phyloP scores from a whole-genome alignment of 2,797 vertebrate species.

The Odontamblyopus lacepedii region DNA sequence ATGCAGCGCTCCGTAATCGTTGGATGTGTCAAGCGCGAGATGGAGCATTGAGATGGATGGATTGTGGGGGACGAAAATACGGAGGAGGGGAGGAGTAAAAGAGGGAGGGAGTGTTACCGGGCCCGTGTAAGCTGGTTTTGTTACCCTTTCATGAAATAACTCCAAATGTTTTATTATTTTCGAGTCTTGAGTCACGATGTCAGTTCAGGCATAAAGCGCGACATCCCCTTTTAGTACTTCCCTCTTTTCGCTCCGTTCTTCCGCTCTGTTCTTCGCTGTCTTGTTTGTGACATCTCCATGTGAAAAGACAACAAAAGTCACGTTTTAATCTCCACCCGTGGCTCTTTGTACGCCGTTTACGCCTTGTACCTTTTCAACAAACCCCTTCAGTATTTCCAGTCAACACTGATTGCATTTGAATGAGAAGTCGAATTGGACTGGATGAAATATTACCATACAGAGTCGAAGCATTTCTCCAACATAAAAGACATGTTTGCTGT shows the following conservation, averaged over 20 bases:
- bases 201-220: constrained; percentile 78
- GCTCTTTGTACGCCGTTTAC: constrained; percentile 74
- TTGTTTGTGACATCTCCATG: constrained; percentile 82
- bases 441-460: constrained; percentile 79
- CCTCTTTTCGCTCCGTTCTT: constrained; percentile 32
- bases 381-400: constrained; percentile 66
- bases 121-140: constrained; percentile 78
- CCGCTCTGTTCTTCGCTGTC: constrained; percentile 67
- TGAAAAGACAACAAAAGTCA: constrained; percentile 86
- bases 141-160: constrained; percentile 76
- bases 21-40: constrained; percentile 80
- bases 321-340: constrained; percentile 80
- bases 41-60: constrained; percentile 77
- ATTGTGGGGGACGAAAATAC: constrained; percentile 73
- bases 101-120: constrained; percentile 47
- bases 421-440: constrained; percentile 76
- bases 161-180: constrained; percentile 73
- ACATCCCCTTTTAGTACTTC: constrained; percentile 69
- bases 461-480: constrained; percentile 65
- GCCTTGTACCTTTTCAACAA: constrained; percentile 72
- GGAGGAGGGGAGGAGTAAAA: constrained; percentile 41
- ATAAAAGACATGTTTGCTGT: constrained; percentile 73
- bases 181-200: constrained; percentile 82
- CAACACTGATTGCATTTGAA: constrained; percentile 80
- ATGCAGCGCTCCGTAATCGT: constrained; percentile 79